These are phyloP conservation scores for Falco concolor DNA, from an alignment of 2,797 vertebrate genomes.

Conservation along the genomic window DNA sequence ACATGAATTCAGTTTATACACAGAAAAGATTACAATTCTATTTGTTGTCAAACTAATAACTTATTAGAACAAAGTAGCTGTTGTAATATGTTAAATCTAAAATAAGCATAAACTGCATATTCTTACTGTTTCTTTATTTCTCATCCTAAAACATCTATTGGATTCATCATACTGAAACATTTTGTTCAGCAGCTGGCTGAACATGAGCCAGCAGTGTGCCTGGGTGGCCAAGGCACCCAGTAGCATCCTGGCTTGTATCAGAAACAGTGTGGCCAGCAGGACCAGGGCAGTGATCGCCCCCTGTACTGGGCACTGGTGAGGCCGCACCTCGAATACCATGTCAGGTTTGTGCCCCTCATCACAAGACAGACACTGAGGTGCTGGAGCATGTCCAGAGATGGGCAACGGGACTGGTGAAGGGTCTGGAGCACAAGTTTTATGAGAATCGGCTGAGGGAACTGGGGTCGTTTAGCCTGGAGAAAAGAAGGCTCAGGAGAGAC, in stretches of 20 bases:
- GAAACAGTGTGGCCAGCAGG: background rate
- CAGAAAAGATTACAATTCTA: background rate
- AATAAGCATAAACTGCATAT: background rate
- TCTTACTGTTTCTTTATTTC: background rate
- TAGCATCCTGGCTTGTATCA: background rate
- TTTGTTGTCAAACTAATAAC: background rate
- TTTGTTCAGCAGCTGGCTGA: background rate
- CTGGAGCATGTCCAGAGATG: background rate
- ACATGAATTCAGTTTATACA: background rate
- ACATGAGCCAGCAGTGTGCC: background rate
- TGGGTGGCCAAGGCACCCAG: background rate
- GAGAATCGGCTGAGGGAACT: background rate
- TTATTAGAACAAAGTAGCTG: background rate
- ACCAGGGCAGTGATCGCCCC: background rate
- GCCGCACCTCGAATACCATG: background rate
- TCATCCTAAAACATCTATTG: background rate
- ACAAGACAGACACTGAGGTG: background rate
- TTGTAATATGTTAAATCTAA: background rate
- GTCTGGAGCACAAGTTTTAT: background rate
- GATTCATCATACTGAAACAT: background rate
- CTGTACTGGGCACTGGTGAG: background rate
- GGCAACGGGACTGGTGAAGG: background rate
- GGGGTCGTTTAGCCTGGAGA: background rate
- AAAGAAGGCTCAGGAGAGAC: background rate
- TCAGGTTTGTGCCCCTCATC: background rate